These are phyloP conservation scores for Potamilus streckersoni DNA, from an alignment of 1,140 invertebrate genomes.

Conservation along the genomic window DNA sequence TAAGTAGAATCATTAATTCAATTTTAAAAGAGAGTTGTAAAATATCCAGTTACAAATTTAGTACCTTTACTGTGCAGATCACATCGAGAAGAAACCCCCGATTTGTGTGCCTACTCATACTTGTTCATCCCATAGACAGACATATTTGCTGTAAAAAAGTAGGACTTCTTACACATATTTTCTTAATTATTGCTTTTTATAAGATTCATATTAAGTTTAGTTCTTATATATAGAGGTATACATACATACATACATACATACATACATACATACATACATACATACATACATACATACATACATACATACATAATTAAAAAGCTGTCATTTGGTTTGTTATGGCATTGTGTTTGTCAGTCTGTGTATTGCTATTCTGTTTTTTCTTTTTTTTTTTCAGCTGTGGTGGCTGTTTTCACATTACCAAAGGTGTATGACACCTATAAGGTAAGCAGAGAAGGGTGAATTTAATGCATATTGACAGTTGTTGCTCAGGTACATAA, in stretches of 20 bases:
- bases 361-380: background rate
- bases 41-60: background rate
- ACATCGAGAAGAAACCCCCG: too few relatives aligned
- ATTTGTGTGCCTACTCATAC: too few relatives aligned
- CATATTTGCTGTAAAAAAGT: too few relatives aligned
- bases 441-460: slow-evolving; percentile 57
- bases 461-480: too few relatives aligned
- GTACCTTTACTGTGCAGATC: background rate
- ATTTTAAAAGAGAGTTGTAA: background rate
- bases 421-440: slow-evolving; percentile 99
- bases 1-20: slow-evolving; percentile 68
- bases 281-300: too few relatives aligned
- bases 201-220: background rate
- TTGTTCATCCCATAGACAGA: too few relatives aligned
- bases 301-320: background rate
- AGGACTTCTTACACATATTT: too few relatives aligned
- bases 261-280: background rate
- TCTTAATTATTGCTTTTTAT: too few relatives aligned
- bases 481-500: too few relatives aligned
- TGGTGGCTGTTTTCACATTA: slow-evolving; percentile 92
- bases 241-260: too few relatives aligned
- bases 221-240: background rate
- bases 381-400: slow-evolving; percentile 76
- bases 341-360: background rate
- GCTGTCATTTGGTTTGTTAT: background rate